Evolutionary conservation across 1,140 invertebrate genomes (phyloP), one percentile per base, ranked within the genome.

Genomic region (Heterodera carotae): DNA sequence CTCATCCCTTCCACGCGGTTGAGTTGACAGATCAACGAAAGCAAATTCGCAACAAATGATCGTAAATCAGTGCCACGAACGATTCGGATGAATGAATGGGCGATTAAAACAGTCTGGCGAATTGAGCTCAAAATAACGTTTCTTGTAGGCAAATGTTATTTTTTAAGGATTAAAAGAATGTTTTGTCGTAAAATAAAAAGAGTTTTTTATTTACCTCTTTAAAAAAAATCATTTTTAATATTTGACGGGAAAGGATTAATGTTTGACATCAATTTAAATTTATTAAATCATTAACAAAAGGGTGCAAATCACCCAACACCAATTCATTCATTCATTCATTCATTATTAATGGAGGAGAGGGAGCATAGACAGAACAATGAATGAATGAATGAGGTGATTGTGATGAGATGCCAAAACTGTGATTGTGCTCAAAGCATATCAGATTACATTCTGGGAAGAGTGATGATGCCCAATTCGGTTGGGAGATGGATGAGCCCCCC

Each of bases 1-100:
- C 48, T 18, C 48, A 12, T 18, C 48, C 48, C 48, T 5, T 2
- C 48, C 48, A 15, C 48, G 48, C 48, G 12, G 48, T 22, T 22
- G 48, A 22, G 48, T 22, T 22, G 48, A 22, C 15, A 56, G 48
- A 56, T 56, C 48, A 56, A 56, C 48, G 48, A 12, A 4, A 56
- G 15, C 48, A 43, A 56, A 56, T 56, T 56, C 48, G 48, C 48
- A 56, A 56, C 48, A 56, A 56, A 56, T 56, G 48, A 12, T 56
- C 48, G 48, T 56, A 56, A 56, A 56, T 56, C 48, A 56, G 48
- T 56, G 48, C 48, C 48, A 56, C 48, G 48, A 56, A 56, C 48
- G 22, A 56, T 56, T 1, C 15, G 12, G 22, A 22, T 22, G 22
- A 56, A 22, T 22, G 22, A 56, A 56, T 56, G 48, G 48, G 48